phyloP scores from a whole-genome alignment of 2,113 vertebrate species.

The Symphodus melops region DNA sequence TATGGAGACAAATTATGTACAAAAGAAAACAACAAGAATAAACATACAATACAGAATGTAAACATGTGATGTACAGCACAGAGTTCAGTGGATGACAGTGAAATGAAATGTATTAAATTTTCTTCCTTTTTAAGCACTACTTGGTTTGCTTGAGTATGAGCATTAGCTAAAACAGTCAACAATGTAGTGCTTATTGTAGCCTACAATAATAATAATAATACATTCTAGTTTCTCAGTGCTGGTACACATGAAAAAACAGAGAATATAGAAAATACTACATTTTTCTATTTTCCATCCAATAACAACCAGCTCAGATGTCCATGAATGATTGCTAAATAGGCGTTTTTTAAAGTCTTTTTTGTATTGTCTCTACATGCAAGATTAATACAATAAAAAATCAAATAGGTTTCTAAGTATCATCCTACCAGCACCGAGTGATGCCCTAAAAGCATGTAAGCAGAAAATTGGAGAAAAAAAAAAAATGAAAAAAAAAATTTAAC shows the following conservation, averaged over 20 bases:
- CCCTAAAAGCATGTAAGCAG: conserved; percentile 78
- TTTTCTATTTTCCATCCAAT: conserved; percentile 77
- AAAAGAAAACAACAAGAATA: conserved; percentile 43
- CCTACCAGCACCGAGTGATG: conserved; percentile 80
- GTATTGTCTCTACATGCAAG: conserved; percentile 83
- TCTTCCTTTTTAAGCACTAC: conserved; percentile 81
- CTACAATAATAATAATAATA: conserved; percentile 85
- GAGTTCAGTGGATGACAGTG: conserved; percentile 75
- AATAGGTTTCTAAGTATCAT: conserved; percentile 75
- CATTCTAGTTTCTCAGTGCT: conserved; percentile 87
- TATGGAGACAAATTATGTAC: conserved; percentile 67
- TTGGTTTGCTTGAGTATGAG: conserved; percentile 83
- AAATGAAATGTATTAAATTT: conserved; percentile 72
- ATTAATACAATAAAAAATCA: conserved; percentile 81
- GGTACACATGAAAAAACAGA: conserved; percentile 85
- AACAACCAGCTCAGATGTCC: conserved; percentile 80
- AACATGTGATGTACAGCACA: conserved; percentile 82
- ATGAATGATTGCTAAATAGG: conserved; percentile 82
- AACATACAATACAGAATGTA: conserved; percentile 76
- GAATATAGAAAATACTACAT: conserved; percentile 83
- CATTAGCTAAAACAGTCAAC: conserved; percentile 85
- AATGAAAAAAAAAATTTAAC: conserved; percentile 36
- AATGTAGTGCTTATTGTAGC: conserved; percentile 86
- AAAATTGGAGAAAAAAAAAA: conserved; percentile 40
- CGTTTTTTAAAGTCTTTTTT: conserved; percentile 55